These are phyloP conservation scores for Hiodon tergisus DNA, from an alignment of 2,113 vertebrate genomes.

Conservation along the genomic window DNA sequence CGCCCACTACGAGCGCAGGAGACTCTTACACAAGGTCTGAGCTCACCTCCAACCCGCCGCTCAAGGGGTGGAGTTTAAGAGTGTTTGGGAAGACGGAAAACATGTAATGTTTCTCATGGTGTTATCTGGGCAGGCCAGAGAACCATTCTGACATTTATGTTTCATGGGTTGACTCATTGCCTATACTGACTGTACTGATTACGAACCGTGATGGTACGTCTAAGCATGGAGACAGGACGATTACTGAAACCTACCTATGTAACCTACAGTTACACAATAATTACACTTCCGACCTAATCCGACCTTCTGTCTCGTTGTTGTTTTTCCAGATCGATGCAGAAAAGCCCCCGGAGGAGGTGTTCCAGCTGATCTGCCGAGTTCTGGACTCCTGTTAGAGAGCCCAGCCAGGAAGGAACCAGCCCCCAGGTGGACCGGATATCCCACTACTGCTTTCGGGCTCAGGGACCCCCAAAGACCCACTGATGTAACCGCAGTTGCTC, in stretches of 20 bases:
- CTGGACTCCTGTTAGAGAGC: slow-evolving; percentile 66
- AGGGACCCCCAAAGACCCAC: not conserved
- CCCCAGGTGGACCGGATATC: slow-evolving; percentile 22
- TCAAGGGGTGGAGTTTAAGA: not conserved
- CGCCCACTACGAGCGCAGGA: slow-evolving; percentile 70
- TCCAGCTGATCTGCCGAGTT: slow-evolving; percentile 73
- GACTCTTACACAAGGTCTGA: slow-evolving; percentile 73
- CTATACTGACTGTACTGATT: too few species aligned
- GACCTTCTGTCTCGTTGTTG: slow-evolving; percentile 15
- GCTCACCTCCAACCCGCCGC: too few species aligned
- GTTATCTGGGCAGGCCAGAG: too few species aligned
- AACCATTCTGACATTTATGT: too few species aligned
- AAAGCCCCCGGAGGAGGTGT: slow-evolving; percentile 75
- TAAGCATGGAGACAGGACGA: too few species aligned
- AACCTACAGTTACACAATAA: slow-evolving; percentile 9
- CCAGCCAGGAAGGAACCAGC: slow-evolving; percentile 31
- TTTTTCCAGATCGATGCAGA: slow-evolving; percentile 79
- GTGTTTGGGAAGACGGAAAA: not conserved
- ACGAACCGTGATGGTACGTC: too few species aligned
- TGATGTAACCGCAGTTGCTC: slow-evolving; percentile 15
- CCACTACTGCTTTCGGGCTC: slow-evolving; percentile 6
- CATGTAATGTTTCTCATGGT: too few species aligned
- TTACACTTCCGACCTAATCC: not conserved
- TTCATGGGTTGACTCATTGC: too few species aligned
- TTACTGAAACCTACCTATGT: too few species aligned